Conservation (phyloP, 1,140 invertebrate genomes). For the Lycorma delicatula region DNA sequence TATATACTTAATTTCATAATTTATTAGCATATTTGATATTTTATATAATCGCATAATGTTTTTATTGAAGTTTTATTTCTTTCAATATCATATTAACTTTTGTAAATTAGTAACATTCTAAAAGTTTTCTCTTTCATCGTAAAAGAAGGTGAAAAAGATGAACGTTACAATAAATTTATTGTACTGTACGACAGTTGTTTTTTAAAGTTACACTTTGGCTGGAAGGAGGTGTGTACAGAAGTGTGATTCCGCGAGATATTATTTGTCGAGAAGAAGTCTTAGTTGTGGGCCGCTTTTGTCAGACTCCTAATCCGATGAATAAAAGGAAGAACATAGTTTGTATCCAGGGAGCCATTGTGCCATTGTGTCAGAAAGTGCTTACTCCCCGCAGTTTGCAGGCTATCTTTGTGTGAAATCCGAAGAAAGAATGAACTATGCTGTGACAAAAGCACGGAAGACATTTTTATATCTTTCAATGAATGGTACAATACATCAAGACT, state of each 20-base stretch:
- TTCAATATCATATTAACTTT: too few species aligned
- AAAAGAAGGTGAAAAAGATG: too few species aligned
- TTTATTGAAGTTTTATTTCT: too few species aligned
- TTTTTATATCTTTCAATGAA: constrained; percentile 4
- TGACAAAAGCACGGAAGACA: constrained; percentile 1
- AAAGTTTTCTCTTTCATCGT: too few species aligned
- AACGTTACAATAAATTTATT: too few species aligned
- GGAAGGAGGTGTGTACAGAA: background rate
- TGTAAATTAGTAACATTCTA: too few species aligned
- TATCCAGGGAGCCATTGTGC: constrained; percentile 2
- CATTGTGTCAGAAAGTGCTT: constrained; percentile 5
- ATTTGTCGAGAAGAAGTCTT: background rate
- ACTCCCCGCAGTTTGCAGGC: constrained; percentile 1
- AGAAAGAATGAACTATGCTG: background rate
- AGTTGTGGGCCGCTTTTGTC: background rate
- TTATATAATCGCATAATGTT: too few species aligned
- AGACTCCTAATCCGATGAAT: constrained; percentile 1
- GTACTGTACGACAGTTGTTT: too few species aligned
- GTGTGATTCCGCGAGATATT: constrained; percentile 5
- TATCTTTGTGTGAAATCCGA: constrained; percentile 1
- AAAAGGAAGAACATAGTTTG: constrained; percentile 6
- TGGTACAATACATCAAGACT: background rate
- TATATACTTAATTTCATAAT: too few species aligned
- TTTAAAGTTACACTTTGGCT: too few species aligned
- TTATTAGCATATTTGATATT: too few species aligned